Percentiles rank a stretch among this genome's conserved stretches.
These are phyloP conservation scores for Motacilla alba DNA, from an alignment of 2,113 vertebrate genomes.

Conservation along the genomic window DNA sequence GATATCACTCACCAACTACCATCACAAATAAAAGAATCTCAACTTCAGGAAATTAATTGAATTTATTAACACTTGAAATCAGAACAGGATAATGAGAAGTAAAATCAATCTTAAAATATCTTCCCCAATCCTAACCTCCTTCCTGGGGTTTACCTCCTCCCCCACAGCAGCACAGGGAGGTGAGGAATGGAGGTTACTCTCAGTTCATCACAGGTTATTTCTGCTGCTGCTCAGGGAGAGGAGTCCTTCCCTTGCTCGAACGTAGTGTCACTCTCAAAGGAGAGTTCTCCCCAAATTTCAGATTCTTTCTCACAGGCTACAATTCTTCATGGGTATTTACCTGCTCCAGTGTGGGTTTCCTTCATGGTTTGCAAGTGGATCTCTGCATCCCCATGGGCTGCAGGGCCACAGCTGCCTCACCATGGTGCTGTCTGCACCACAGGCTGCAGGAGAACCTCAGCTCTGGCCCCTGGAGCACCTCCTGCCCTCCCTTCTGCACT, in stretches of 20 bases:
- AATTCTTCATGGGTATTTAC: neutral
- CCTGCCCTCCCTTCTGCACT: rapidly evolving
- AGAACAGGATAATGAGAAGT: neutral
- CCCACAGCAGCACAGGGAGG: neutral
- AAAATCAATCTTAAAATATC: neutral
- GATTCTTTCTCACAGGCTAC: neutral
- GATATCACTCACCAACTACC: neutral
- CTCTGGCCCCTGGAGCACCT: neutral
- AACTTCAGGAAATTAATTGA: rapidly evolving
- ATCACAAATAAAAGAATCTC: neutral
- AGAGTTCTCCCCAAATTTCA: neutral
- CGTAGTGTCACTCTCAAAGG: neutral
- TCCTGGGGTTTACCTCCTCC: rapidly evolving
- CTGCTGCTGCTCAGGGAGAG: neutral
- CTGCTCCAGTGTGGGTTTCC: neutral
- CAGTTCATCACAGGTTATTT: neutral
- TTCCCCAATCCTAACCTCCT: neutral
- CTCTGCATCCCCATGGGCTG: neutral
- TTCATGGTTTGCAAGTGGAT: neutral
- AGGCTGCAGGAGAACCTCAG: neutral
- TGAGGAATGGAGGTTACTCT: neutral
- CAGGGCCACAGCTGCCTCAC: neutral
- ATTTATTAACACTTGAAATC: neutral
- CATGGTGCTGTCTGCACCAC: neutral
- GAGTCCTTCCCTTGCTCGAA: neutral